Percentiles rank a stretch among this genome's conserved stretches.
Evolutionary conservation across 2,113 vertebrate genomes (phyloP).

Genomic region (Salvelinus namaycush): DNA sequence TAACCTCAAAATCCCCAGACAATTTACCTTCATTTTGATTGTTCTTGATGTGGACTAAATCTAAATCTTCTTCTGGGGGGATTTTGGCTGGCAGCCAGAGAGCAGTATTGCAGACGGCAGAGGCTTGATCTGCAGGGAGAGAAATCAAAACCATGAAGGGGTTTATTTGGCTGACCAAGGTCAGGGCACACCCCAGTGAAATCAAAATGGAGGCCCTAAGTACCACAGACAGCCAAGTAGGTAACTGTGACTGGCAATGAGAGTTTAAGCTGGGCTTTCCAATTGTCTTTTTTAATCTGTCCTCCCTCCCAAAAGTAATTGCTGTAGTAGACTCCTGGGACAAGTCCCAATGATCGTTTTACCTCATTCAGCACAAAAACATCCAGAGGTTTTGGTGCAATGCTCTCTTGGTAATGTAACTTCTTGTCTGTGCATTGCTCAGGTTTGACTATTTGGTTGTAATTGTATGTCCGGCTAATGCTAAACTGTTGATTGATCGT

Average conservation of each 20-base stretch:
- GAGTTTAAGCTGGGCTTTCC: neutral
- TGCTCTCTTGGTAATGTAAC: neutral
- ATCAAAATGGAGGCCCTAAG: neutral
- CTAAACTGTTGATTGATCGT: neutral
- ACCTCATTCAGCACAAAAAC: neutral
- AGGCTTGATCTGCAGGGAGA: constrained; percentile 55
- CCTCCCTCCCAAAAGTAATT: too few relatives aligned
- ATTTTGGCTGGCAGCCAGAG: constrained; percentile 73
- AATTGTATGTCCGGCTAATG: neutral
- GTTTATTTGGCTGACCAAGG: constrained; percentile 35
- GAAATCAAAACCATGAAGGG: constrained; percentile 20
- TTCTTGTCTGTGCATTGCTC: neutral
- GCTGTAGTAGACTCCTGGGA: neutral
- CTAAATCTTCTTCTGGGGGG: constrained; percentile 57
- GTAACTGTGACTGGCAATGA: neutral
- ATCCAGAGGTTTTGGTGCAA: neutral
- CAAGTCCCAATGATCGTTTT: neutral
- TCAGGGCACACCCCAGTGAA: constrained; percentile 17
- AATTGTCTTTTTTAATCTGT: constrained; percentile 1
- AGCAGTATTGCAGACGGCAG: constrained; percentile 49
- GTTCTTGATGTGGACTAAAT: constrained; percentile 75
- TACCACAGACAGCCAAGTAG: neutral
- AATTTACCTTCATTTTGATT: constrained; percentile 85
- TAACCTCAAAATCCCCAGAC: constrained; percentile 45
- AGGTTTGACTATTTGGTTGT: neutral